Evolutionary conservation across 1,140 invertebrate genomes (phyloP), one percentile per base, ranked within the genome.

Genomic region (Bradynema listronoti): DNA sequence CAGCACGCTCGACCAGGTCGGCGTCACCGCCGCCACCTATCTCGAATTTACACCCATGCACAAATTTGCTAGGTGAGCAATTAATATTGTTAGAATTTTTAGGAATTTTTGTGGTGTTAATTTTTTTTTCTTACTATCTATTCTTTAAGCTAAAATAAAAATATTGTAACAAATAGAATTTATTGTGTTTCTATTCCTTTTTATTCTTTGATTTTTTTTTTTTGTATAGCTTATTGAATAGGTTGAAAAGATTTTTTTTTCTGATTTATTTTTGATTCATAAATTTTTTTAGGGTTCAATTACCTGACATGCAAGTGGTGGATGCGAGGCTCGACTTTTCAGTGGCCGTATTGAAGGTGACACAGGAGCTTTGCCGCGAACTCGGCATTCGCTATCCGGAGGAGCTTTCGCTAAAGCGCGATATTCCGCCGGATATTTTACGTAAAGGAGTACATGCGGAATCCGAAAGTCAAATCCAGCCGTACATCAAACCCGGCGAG

Each of bases 11-110:
- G 93, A 98, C 80, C 94, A 98, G 80, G 93, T 88, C 75, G 90
- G 90, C 0, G 91, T 99, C 2, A 90, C 93, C 63, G 92, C 94
- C 1, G 92, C 97, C 78, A 89, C 90, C 0, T 79, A 88, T 22
- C 83, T 99, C 1, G 86, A 94, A 77, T 99, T 99, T 80, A 98
- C 93, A 16, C 93, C 93, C n/a, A 97, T 98, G 90, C 93, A 98
- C 84, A 98, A 98, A 77, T 78, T 70, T 19, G 66, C 64, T 5
- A 63, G 56, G 73, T 73, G 22, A 67, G n/a, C n/a, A 50, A 30
- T 61, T 43, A 58, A 14, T 24, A 57, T 41, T 1, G 14, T 30
- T 54, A 11, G 46, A 11, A 11, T 9, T 39, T 39, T n/a, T 39
- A 11, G 36, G 9, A 39, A 11, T 39, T 49, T 42, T 49, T 11